Base-by-base conservation (phyloP, 2,113 vertebrate genomes). In the Kobus ellipsiprymnus region DNA sequence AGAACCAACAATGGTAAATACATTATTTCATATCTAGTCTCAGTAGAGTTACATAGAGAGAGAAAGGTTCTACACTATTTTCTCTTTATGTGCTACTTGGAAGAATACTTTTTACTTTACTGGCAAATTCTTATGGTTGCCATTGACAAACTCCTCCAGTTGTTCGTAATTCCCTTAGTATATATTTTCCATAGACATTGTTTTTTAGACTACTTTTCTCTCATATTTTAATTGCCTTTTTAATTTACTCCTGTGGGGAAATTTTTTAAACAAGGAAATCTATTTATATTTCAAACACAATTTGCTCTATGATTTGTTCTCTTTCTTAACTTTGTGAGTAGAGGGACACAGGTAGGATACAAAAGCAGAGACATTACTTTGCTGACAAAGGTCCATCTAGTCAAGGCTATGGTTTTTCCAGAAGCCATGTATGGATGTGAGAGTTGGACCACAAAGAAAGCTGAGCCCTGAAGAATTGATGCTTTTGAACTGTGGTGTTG, bases 251-350 rank as follows among this genome's bases (percentile, higher is more conserved):
- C 82, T 48, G 1, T 54, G 77, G 82, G 48, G 13, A 97, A 87
- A 54, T 40, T 80, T 91, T 87, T 94, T 27, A 52, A 94, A 23
- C 40, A 94, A 60, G 48, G 27, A 96, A 29, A 78, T 27, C 25
- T 89, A 82, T 82, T 97, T 92, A 57, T 90, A 67, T 80, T 93
- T 95, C 30, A 96, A 82, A 64, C n/a, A 88, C 10, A 87, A 7
- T 94, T 95, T 96, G 0, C 15, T 87, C 21, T 81, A 50, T 50
- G 19, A 71, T 52, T 77, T 77, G 9, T 89, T 94, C 97, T 96
- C 7, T 25, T 16, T 67, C 6, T 23, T 33, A 94, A 36, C 3
- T 92, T 80, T 57, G 67, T 29, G 23, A n/a, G 2, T 40, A 15
- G 33, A 14, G 81, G 57, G 48, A 3, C 82, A 46, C 3, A 44